Evolutionary conservation across 2,797 vertebrate species (phyloP).

Genomic region (Microchirus variegatus): DNA sequence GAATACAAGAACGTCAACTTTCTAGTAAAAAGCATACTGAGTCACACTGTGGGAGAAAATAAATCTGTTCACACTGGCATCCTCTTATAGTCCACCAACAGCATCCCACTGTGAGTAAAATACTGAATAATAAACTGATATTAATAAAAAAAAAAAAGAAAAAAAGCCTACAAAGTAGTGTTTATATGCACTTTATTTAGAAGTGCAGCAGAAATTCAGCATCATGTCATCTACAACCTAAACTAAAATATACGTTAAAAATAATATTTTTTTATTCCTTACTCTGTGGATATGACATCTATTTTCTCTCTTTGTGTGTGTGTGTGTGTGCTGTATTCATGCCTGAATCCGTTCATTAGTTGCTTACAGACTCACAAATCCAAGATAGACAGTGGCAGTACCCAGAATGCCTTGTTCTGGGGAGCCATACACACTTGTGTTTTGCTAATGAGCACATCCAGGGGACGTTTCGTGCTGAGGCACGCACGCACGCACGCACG

Average conservation of each 20-base stretch:
- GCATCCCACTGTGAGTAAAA: conserved; percentile 16
- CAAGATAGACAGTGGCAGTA: conserved; percentile 52
- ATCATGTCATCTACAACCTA: too few relatives aligned
- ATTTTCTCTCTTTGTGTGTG: neutral
- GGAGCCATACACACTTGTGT: conserved; percentile 60
- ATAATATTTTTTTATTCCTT: too few relatives aligned
- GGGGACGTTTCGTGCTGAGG: conserved; percentile 49
- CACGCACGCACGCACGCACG: conserved; percentile 19
- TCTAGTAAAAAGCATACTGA: too few relatives aligned
- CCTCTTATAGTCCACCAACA: conserved; percentile 14
- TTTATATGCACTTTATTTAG: neutral
- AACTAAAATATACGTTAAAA: too few relatives aligned
- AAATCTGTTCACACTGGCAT: too few relatives aligned
- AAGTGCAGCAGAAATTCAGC: too few relatives aligned
- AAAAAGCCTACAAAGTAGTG: neutral
- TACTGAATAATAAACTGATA: neutral
- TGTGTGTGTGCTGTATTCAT: conserved; percentile 34
- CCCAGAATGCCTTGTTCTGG: conserved; percentile 71
- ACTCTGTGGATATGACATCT: too few relatives aligned
- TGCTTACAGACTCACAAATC: conserved; percentile 50
- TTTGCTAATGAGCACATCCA: conserved; percentile 76
- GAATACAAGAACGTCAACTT: too few relatives aligned
- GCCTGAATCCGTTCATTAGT: conserved; percentile 65
- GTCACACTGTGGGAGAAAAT: too few relatives aligned
- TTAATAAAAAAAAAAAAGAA: too few relatives aligned